Base-by-base conservation (phyloP, 2,797 vertebrate genomes). In the Miichthys miiuy region DNA sequence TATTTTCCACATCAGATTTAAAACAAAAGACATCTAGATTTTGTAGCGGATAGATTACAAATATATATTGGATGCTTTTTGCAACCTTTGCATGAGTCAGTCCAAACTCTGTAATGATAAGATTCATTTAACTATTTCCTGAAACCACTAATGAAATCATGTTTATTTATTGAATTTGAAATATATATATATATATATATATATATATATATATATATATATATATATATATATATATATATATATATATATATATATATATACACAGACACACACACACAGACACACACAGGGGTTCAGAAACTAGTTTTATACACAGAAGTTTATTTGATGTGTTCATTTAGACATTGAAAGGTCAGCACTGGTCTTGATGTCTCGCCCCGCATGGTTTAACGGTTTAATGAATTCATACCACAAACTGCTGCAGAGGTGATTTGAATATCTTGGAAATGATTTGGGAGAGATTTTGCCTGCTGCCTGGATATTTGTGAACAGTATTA, bases 11-110 rank as follows among this genome's bases (percentile, higher is more conserved):
- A 81, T 85, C 62, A 80, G 68, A 87, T 78, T 38, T 75, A 14
- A 79, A 87, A 81, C 23, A 83, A 75, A 65, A 82, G 38, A 82
- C 61, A 60, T 77, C 46, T 88, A 88, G 86, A 93, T 93, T 38
- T 92, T 92, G 57, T 93, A 87, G 72, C 65, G 71, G 69, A 79
- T 77, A 73, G 63, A 86, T 84, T 75, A 68, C 23, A 80, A 58
- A 83, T 82, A 83, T 72, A 65, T 79, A 82, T 60, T 34, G 71
- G 78, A 79, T 84, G 82, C 79, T 84, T 83, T 87, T 86, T 77
- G 83, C 69, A 79, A 73, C 84, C 68, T 80, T 70, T 62, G 77
- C 61, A 76, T 71, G 55, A 68, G 56, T 30, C 30, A 58, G 23
- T 81, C 70, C 56, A 80, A 77, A 77, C 72, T 61, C 25, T 81